Conservation (phyloP, 2,888 invertebrate species). For the Syrphus vitripennis region DNA sequence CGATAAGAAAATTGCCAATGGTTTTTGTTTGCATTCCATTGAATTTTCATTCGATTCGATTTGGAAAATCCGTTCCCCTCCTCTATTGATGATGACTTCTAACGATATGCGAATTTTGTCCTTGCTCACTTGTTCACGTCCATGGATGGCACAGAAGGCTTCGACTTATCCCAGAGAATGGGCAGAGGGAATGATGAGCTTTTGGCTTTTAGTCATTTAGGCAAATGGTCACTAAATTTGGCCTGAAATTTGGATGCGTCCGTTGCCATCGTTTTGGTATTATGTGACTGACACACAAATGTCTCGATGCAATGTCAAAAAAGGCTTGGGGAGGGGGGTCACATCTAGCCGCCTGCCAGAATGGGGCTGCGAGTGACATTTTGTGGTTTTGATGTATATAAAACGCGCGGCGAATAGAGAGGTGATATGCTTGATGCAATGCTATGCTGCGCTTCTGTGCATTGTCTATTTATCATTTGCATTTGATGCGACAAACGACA, state of each 20-base stretch:
- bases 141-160: not conserved
- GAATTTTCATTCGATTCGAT: constrained; percentile 6
- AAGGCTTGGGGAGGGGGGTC: too few relatives aligned
- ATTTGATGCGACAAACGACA: constrained; percentile 68
- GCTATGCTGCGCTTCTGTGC: not conserved
- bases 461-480: constrained; percentile 37
- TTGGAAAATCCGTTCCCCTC: not conserved
- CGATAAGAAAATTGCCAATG: constrained; percentile 43
- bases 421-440: not conserved
- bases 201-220: constrained; percentile 59
- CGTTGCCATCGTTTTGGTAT: constrained; percentile 15
- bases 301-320: not conserved
- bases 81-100: constrained; percentile 16
- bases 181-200: not conserved
- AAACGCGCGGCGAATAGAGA: not conserved
- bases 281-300: not conserved
- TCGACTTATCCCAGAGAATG: not conserved
- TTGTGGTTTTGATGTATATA: constrained; percentile 1
- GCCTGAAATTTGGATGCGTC: constrained; percentile 45
- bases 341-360: not conserved
- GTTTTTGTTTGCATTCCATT: not conserved
- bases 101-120: constrained; percentile 23
- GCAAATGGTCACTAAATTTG: constrained; percentile 64
- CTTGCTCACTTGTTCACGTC: not conserved
- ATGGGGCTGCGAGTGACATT: constrained; percentile 35